phyloP scores from a whole-genome alignment of 1,140 invertebrate species.

The Aphis gossypii region DNA sequence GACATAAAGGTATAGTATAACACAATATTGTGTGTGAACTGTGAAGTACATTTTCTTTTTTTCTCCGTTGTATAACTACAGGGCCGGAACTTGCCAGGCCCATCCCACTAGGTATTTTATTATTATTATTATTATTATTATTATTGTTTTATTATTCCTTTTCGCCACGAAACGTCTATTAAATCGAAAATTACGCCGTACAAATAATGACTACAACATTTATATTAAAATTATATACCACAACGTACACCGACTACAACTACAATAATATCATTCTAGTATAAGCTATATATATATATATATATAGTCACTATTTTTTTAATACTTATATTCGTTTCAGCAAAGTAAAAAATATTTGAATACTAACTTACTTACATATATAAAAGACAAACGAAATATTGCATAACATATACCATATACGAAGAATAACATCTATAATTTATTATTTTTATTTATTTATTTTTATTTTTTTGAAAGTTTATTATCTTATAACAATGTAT shows the following conservation, averaged over 20 bases:
- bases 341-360: constrained; percentile 14
- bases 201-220: constrained; percentile 57
- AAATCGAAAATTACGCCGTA: constrained; percentile 58
- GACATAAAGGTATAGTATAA: background rate
- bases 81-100: constrained; percentile 43
- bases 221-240: constrained; percentile 56
- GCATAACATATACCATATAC: background rate
- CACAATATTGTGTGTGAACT: constrained; percentile 6
- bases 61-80: background rate
- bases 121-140: constrained; percentile 56
- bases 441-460: background rate
- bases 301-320: background rate
- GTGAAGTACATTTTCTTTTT: background rate
- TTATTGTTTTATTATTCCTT: constrained; percentile 57
- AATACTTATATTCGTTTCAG: background rate
- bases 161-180: constrained; percentile 56
- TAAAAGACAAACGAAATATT: constrained; percentile 33
- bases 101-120: constrained; percentile 56
- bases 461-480: constrained; percentile 19
- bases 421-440: background rate
- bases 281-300: background rate
- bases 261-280: constrained; percentile 40
- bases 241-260: background rate
- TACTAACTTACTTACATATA: constrained; percentile 6
- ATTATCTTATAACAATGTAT: constrained; percentile 5